Evolutionary conservation across 2,888 invertebrate genomes (phyloP).

Genomic region (Drosophila borealis): DNA sequence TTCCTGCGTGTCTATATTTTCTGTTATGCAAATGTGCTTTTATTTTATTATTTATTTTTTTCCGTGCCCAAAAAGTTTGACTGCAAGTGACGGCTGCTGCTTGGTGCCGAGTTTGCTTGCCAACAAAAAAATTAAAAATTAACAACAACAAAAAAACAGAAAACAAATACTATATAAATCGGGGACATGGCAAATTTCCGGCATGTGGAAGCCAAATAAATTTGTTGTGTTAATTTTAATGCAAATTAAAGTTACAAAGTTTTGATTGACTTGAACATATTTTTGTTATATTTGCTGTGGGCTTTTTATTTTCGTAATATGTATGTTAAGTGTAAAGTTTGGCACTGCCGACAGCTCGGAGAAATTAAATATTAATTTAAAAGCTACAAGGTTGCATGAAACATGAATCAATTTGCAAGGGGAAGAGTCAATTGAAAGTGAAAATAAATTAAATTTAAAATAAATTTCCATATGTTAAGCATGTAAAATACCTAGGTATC

Average conservation of each 20-base stretch:
- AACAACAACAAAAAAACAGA: slow-evolving; percentile 6
- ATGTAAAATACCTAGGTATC: not conserved
- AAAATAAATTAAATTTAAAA: not conserved
- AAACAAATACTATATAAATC: slow-evolving; percentile 38
- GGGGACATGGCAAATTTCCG: slow-evolving; percentile 14
- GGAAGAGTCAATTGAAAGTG: not conserved
- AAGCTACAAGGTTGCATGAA: not conserved
- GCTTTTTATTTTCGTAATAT: slow-evolving; percentile 3
- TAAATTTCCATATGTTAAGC: not conserved
- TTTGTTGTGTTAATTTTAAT: slow-evolving; percentile 56
- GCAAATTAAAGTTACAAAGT: slow-evolving; percentile 69
- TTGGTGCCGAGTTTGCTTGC: slow-evolving; percentile 9
- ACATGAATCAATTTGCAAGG: slow-evolving; percentile 6
- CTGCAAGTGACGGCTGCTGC: slow-evolving; percentile 10
- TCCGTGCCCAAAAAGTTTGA: slow-evolving; percentile 32
- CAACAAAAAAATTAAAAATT: not conserved
- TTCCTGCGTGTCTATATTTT: slow-evolving; percentile 51
- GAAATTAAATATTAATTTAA: slow-evolving; percentile 11
- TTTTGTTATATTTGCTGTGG: slow-evolving; percentile 9
- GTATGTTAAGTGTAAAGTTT: slow-evolving; percentile 32
- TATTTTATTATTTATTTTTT: slow-evolving; percentile 7
- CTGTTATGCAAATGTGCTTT: slow-evolving; percentile 65
- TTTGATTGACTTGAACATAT: slow-evolving; percentile 53
- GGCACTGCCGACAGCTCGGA: not conserved
- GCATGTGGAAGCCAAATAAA: slow-evolving; percentile 29